A percentile compares a stretch with the other conserved stretches of the same genome.
phyloP scores from a whole-genome alignment of 2,888 invertebrate species.

The Caenorhabditis sp. region DNA sequence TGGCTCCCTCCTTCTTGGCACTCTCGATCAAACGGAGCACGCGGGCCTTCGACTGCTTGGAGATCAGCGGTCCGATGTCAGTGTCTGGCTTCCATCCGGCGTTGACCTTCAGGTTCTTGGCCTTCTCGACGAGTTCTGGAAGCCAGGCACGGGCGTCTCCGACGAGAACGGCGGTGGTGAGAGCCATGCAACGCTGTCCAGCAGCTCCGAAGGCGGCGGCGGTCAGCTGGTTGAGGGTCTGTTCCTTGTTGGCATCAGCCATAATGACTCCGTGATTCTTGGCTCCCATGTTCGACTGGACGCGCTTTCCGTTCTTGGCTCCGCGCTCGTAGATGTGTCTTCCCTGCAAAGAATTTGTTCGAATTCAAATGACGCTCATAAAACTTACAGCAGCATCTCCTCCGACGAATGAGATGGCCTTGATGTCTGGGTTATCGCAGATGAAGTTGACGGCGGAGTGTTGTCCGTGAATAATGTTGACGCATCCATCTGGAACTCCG shows the following conservation, averaged over 20 bases:
- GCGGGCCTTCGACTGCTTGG: slow-evolving; percentile 88
- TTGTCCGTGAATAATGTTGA: slow-evolving; percentile 95
- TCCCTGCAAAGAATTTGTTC: slow-evolving; percentile 82
- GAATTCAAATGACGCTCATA: neutral
- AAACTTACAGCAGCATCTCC: slow-evolving; percentile 90
- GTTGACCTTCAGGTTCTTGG: slow-evolving; percentile 90
- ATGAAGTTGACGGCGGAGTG: slow-evolving; percentile 96
- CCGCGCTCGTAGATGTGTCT: slow-evolving; percentile 95
- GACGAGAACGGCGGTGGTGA: slow-evolving; percentile 91
- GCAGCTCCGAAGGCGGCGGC: slow-evolving; percentile 99
- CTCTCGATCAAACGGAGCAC: slow-evolving; percentile 81
- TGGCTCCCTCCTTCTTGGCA: slow-evolving; percentile 84
- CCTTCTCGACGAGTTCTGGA: slow-evolving; percentile 87
- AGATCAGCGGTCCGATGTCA: slow-evolving; percentile 90
- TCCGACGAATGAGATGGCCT: slow-evolving; percentile 97
- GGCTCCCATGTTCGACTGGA: slow-evolving; percentile 99
- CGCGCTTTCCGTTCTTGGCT: slow-evolving; percentile 91
- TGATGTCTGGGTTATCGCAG: slow-evolving; percentile 95
- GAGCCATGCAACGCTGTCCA: slow-evolving; percentile 98
- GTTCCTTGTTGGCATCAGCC: slow-evolving; percentile 97
- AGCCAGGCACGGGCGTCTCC: slow-evolving; percentile 94
- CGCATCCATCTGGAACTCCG: slow-evolving; percentile 94
- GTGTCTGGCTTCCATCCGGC: slow-evolving; percentile 84
- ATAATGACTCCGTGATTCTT: slow-evolving; percentile 98
- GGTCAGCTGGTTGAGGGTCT: slow-evolving; percentile 87